Evolutionary conservation across 2,113 vertebrate species (phyloP).

Genomic region (Cebidichthys violaceus): DNA sequence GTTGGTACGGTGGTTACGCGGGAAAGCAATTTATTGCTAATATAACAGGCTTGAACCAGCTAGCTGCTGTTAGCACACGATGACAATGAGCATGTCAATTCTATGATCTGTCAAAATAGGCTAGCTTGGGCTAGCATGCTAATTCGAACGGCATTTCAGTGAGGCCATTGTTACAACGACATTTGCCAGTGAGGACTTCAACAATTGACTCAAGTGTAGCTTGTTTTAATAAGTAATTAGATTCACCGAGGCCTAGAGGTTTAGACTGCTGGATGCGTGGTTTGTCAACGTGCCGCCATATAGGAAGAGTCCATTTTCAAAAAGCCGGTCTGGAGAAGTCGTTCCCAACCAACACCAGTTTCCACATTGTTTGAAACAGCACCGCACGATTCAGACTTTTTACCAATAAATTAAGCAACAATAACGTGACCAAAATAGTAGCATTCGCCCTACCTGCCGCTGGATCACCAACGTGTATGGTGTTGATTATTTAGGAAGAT

Average conservation of each 20-base stretch:
- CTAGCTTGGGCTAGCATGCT: slow-evolving; percentile 74
- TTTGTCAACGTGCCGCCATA: slow-evolving; percentile 85
- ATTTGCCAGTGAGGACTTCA: slow-evolving; percentile 33
- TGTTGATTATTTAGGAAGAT: slow-evolving; percentile 82
- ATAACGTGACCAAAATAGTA: slow-evolving; percentile 58
- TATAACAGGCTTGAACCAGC: slow-evolving; percentile 29
- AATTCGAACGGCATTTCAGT: slow-evolving; percentile 68
- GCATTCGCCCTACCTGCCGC: slow-evolving; percentile 84
- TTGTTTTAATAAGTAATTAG: not conserved
- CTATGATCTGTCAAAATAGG: slow-evolving; percentile 80
- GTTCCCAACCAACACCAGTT: slow-evolving; percentile 81
- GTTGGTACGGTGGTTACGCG: fast-evolving
- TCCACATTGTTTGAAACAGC: slow-evolving; percentile 84
- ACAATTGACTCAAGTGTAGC: not conserved
- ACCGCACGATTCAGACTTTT: slow-evolving; percentile 61
- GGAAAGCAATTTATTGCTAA: not conserved
- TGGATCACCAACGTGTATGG: slow-evolving; percentile 80
- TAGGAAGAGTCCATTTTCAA: slow-evolving; percentile 88
- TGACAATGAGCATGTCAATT: slow-evolving; percentile 82
- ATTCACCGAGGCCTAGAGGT: slow-evolving; percentile 49
- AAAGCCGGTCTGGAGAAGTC: slow-evolving; percentile 86
- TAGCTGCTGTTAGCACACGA: slow-evolving; percentile 66
- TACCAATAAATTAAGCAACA: slow-evolving; percentile 52
- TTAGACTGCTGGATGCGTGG: slow-evolving; percentile 67
- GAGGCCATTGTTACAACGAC: slow-evolving; percentile 77